Evolutionary conservation across 2,888 invertebrate genomes (phyloP), one percentile per base, ranked within the genome.

Genomic region (Hartigia nigra): DNA sequence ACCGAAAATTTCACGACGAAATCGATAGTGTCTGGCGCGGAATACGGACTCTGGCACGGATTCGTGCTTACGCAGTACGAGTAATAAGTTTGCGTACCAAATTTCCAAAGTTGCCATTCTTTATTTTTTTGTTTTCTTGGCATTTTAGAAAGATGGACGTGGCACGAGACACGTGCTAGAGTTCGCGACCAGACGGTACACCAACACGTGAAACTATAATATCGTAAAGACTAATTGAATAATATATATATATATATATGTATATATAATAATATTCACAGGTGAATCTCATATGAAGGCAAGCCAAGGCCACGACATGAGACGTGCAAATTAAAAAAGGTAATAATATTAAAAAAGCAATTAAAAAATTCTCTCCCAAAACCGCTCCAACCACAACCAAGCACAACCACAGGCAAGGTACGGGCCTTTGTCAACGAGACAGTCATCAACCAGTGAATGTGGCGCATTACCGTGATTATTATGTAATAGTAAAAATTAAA

Each of bases 281-380:
- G 88, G 89, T 91, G 89, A 91, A 90, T 91, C 90, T 90, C 90
- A 91, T 91, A 90, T 90, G 89, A 91, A 91, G 90, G 90, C 90
- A 91, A 91, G 91, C 91, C 91, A 91, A 91, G 91, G 91, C 91
- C 90, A 91, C 90, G 90, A 91, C 90, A 91, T 90, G 90, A 91
- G 90, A 90, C 91, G 91, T 91, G 91, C 91, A 91, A 91, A 90
- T 90, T 89, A 90, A 90, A 90, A 87, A 90, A 91, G 88, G 86
- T 87, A 88, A 87, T 85, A 86, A 87, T 88, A 88, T 86, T 86
- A 83, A 87, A 90, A 90, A 91, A 90, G 90, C 90, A 90, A 89
- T 90, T 88, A 88, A 91, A 89, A 89, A 91, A 90, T 90, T 90
- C 88, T 91, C 89, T 90, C 90, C 91, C 90, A 90, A 90, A 91